Percentiles rank a stretch among this genome's conserved stretches.
phyloP scores from a whole-genome alignment of 2,888 invertebrate genomes.

The Auanema sp. region DNA sequence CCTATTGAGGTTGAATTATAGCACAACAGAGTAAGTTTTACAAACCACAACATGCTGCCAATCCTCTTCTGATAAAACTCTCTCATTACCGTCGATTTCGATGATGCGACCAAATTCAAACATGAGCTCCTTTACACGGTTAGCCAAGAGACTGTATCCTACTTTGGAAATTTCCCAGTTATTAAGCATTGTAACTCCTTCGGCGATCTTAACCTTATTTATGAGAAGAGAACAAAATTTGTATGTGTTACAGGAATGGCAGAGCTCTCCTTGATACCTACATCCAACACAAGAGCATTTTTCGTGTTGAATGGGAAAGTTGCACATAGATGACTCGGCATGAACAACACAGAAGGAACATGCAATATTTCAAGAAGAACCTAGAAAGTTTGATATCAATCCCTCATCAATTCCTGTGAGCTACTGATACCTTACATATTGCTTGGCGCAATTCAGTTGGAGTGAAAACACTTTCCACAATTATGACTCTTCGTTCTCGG shows the following conservation, averaged over 20 bases:
- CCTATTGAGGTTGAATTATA: neutral
- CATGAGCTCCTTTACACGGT: conserved; percentile 28
- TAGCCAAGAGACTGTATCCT: conserved; percentile 24
- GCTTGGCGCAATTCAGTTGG: conserved; percentile 82
- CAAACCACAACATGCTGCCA: conserved; percentile 25
- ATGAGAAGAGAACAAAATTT: neutral
- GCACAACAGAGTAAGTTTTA: neutral
- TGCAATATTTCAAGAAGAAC: conserved; percentile 28
- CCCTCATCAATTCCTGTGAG: neutral
- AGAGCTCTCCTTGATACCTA: conserved; percentile 82
- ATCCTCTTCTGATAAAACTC: conserved; percentile 27
- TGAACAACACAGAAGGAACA: conserved; percentile 76
- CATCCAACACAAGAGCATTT: conserved; percentile 81
- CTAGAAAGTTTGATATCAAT: neutral
- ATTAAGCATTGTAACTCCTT: conserved; percentile 82
- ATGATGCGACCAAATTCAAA: conserved; percentile 31
- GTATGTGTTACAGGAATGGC: conserved; percentile 27
- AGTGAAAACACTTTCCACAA: conserved; percentile 86
- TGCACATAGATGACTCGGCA: conserved; percentile 82
- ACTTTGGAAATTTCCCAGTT: conserved; percentile 80
- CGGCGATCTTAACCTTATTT: conserved; percentile 70
- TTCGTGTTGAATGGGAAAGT: conserved; percentile 81
- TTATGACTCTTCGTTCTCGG: conserved; percentile 85
- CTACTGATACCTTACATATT: conserved; percentile 68
- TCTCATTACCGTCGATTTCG: conserved; percentile 23